Evolutionary conservation across 2,888 invertebrate genomes (phyloP), one percentile per base, ranked within the genome.

Genomic region (Agapetus fuscipes): DNA sequence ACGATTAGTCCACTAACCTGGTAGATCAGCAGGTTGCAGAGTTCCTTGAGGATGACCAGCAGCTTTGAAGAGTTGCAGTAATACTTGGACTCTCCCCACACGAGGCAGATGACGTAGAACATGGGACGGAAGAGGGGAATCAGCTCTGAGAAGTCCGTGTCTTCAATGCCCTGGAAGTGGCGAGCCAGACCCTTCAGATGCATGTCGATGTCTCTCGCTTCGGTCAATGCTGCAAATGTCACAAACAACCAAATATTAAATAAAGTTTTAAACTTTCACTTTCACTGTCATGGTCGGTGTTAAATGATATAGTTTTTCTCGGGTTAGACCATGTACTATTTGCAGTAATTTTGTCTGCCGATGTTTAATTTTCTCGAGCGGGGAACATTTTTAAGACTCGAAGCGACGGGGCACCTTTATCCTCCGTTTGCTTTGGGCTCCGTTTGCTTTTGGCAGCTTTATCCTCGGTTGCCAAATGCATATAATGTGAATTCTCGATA

Each of bases 31-130:
- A 94, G 68, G 68, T 96, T 96, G 58, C 85, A 84, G 50, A 93
- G 84, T 65, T 94, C 88, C 54, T 84, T 85, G 32, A 95, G 66
- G 39, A 96, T 65, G 26, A 91, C 84, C 54, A 93, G 90, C 33
- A 95, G 76, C 57, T 91, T 85, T 1, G 84, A 79, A 0, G 90
- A 87, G 55, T 83, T 85, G 58, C 91, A 88, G 60, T 94, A 95
- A 56, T 89, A 89, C 49, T 79, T 78, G 1, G 90, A 93, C 56
- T 87, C 83, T 17, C 85, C 78, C 94, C 95, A 96, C 30, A 93
- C 77, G 52, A 91, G 72, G 53, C 93, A 90, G 27, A 95, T 78
- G 0, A 84, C 78, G 53, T 94, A 88, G 66, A 95, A 80, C 48
- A 89, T 58, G 0, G 89, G 87, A 26, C 80, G 75, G 52, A 95